Conservation (phyloP, 2,113 vertebrate species). For the Periophthalmodon schlosseri region DNA sequence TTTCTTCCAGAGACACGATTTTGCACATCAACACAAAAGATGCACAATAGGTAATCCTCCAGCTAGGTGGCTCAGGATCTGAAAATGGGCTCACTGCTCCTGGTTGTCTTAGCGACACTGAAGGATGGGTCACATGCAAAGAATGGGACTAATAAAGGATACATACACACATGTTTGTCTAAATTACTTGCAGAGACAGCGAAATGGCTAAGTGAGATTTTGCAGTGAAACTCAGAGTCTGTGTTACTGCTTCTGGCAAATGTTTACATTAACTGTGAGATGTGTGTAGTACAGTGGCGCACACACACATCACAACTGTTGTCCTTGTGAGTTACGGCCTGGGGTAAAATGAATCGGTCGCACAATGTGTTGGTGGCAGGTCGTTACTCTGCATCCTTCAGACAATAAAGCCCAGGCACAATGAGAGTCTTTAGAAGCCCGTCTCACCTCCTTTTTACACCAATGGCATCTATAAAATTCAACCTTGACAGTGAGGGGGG, state of each 20-base stretch:
- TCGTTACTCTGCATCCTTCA: constrained; percentile 74
- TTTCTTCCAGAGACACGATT: no score
- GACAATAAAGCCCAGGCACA: constrained; percentile 75
- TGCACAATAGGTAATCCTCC: no score
- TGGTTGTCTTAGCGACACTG: no score
- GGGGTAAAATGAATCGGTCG: constrained; percentile 67
- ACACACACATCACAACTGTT: constrained; percentile 29
- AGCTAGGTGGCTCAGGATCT: no score
- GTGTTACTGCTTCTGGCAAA: constrained; percentile 13
- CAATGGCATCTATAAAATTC: constrained; percentile 75
- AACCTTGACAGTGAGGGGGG: constrained; percentile 71
- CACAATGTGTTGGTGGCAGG: constrained; percentile 63
- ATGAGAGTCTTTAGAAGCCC: constrained; percentile 70
- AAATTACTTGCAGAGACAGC: constrained; percentile 10
- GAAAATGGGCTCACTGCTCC: no score
- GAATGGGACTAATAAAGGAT: no score
- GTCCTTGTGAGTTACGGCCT: constrained; percentile 60
- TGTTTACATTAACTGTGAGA: constrained; percentile 31
- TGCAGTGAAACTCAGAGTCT: constrained; percentile 18
- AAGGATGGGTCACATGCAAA: no score
- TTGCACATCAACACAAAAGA: no score
- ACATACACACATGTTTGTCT: no score
- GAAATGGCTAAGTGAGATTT: constrained; percentile 12
- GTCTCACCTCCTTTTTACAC: constrained; percentile 62
- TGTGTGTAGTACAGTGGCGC: constrained; percentile 24